Percentiles rank a stretch among this genome's conserved stretches.
Evolutionary conservation across 2,888 invertebrate genomes (phyloP).

Genomic region (Poecilobothrus nobilitatus): DNA sequence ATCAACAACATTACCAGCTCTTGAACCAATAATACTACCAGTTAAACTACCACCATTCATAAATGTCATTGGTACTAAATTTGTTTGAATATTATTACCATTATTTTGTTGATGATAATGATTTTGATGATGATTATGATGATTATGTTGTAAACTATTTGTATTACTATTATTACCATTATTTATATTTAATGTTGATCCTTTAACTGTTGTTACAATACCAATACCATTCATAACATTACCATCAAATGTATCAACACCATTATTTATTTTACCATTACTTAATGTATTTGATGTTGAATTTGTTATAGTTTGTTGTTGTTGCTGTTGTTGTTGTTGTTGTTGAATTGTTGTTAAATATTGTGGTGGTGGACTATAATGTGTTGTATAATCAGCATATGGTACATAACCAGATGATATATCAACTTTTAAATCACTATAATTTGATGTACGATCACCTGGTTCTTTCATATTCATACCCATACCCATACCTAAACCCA

Average conservation of each 20-base stretch:
- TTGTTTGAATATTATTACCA: slow-evolving; percentile 23
- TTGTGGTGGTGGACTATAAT: slow-evolving; percentile 68
- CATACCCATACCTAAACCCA: neutral
- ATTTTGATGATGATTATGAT: neutral
- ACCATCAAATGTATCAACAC: neutral
- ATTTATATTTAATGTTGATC: neutral
- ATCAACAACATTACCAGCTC: slow-evolving; percentile 25
- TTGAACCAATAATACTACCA: slow-evolving; percentile 40
- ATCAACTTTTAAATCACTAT: slow-evolving; percentile 85
- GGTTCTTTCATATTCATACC: slow-evolving; percentile 50
- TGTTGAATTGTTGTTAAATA: slow-evolving; percentile 31
- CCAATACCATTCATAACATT: slow-evolving; percentile 9
- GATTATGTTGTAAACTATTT: neutral
- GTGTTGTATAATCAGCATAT: slow-evolving; percentile 80
- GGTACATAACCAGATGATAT: slow-evolving; percentile 60
- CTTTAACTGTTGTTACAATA: neutral
- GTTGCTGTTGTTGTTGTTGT: slow-evolving; percentile 27
- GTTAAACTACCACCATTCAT: slow-evolving; percentile 38
- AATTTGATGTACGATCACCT: slow-evolving; percentile 84
- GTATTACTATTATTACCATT: neutral
- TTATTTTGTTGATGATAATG: slow-evolving; percentile 28
- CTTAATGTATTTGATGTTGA: slow-evolving; percentile 2
- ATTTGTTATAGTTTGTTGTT: slow-evolving; percentile 28
- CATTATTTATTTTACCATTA: slow-evolving; percentile 9
- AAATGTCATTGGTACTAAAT: slow-evolving; percentile 39